Evolutionary conservation across 2,797 vertebrate species (phyloP).

Genomic region (Notolepis coatsorum): DNA sequence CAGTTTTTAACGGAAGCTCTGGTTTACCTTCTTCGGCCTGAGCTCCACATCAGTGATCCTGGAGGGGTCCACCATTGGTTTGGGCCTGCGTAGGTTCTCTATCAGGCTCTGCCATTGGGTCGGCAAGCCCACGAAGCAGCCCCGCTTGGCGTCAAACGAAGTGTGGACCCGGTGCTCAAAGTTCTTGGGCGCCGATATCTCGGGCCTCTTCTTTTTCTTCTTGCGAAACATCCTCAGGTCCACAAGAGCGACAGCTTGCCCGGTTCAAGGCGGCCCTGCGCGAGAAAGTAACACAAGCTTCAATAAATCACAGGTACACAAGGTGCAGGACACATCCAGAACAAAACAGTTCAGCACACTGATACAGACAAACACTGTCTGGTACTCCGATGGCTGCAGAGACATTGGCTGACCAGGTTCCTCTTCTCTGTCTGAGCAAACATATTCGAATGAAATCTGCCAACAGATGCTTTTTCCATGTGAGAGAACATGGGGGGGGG

Average conservation of each 20-base stretch:
- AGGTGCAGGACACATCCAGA: not conserved
- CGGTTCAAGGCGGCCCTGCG: conserved; percentile 58
- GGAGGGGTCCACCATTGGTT: conserved; percentile 96
- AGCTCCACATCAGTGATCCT: conserved; percentile 95
- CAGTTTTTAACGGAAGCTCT: not conserved
- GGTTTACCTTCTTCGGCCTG: conserved; percentile 94
- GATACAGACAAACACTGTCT: conserved; percentile 28
- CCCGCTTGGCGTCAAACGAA: conserved; percentile 93
- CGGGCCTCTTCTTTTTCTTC: conserved; percentile 99
- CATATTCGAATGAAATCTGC: conserved; percentile 39
- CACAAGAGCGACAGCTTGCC: conserved; percentile 51
- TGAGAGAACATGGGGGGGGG: not conserved
- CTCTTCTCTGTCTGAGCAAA: conserved; percentile 12
- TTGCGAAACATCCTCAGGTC: conserved; percentile 93
- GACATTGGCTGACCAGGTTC: not conserved
- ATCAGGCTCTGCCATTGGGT: conserved; percentile 98
- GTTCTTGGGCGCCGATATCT: conserved; percentile 97
- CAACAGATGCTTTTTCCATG: conserved; percentile 29
- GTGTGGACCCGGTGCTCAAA: conserved; percentile 99
- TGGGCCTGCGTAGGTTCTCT: conserved; percentile 93
- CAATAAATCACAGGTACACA: conserved; percentile 7
- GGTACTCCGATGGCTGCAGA: not conserved
- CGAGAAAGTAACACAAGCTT: conserved; percentile 19
- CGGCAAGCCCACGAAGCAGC: conserved; percentile 94
- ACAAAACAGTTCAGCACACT: conserved; percentile 32